Evolutionary conservation across 2,113 vertebrate species (phyloP), one percentile per base, ranked within the genome.

Genomic region (Caranx melampygus): DNA sequence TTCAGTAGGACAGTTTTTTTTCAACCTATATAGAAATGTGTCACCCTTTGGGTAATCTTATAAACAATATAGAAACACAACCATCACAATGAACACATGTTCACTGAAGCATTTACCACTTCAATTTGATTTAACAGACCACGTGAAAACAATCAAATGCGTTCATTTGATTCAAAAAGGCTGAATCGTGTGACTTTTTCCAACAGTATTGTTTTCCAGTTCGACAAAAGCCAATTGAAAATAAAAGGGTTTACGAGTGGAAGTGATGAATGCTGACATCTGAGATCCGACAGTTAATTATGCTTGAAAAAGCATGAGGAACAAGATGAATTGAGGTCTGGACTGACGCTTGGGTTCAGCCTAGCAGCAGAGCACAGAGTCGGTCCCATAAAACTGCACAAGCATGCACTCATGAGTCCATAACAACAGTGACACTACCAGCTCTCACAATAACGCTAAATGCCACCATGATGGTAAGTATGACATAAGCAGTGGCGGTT

Each of bases 201-300:
- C 1, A 3, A 47, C 54, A 47, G 16, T 66, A 18, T 20, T 18
- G 26, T 12, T 7, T 26, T 16, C 66, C 4, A 61, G 57, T 69
- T 54, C 18, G 47, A 45, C 49, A 64, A 73, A 72, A 54, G 51
- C 54, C 66, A 44, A 18, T 18, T 12, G 21, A 34, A 51, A 79
- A 59, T 63, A 6, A 69, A 54, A 70, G 37, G 26, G 15, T 54
- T 45, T 35, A 31, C 31, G 10, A 11, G 12, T 51, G 20, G 18
- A 20, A 51, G 20, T 42, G 12, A 51, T 21, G 14, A 49, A 68
- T 61, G 70, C 35, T 47, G 64, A 68, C 20, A 62, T 57, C n/a
- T 70, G 31, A 63, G 57, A 68, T 57, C n/a, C 37, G 52, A 26
- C 3, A 52, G 16, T 18, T 65, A 77, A 57, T 40, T 60, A 51